Evolutionary conservation across 2,797 vertebrate species (phyloP).

Genomic region (Melanogrammus aeglefinus): DNA sequence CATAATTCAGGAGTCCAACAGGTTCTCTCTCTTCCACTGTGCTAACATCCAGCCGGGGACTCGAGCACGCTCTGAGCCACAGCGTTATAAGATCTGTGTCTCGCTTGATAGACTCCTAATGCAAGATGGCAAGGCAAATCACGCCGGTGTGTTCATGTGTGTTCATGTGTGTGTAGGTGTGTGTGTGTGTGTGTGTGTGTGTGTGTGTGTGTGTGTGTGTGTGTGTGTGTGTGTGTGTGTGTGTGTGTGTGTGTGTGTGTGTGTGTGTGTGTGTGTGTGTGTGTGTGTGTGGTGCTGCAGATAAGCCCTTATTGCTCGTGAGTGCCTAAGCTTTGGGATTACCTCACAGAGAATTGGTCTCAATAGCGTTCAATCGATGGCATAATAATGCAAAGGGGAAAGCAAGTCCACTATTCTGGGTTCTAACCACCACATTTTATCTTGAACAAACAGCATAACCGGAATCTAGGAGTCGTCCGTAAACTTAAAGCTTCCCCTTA

Average conservation of each 20-base stretch:
- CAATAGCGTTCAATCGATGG: background rate
- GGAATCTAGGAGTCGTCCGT: too few relatives aligned
- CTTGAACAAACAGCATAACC: too few relatives aligned
- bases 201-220: background rate
- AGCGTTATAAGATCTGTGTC: conserved; percentile 19
- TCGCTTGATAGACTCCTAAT: conserved; percentile 33
- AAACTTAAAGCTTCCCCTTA: too few relatives aligned
- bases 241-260: too few relatives aligned
- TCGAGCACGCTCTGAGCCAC: background rate
- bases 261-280: too few relatives aligned
- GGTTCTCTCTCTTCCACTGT: background rate
- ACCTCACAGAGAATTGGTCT: background rate
- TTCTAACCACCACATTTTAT: background rate
- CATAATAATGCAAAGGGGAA: background rate
- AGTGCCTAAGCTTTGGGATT: background rate
- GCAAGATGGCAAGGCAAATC: conserved; percentile 43
- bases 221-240: background rate
- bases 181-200: too few relatives aligned
- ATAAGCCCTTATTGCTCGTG: background rate
- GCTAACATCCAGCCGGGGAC: background rate
- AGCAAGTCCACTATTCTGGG: background rate
- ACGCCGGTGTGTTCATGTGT: conserved; percentile 9
- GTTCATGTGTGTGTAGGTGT: too few relatives aligned
- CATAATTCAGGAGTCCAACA: background rate
- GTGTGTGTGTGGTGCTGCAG: background rate